Evolutionary conservation across 2,113 vertebrate species (phyloP).

Genomic region (Pluvialis apricaria): DNA sequence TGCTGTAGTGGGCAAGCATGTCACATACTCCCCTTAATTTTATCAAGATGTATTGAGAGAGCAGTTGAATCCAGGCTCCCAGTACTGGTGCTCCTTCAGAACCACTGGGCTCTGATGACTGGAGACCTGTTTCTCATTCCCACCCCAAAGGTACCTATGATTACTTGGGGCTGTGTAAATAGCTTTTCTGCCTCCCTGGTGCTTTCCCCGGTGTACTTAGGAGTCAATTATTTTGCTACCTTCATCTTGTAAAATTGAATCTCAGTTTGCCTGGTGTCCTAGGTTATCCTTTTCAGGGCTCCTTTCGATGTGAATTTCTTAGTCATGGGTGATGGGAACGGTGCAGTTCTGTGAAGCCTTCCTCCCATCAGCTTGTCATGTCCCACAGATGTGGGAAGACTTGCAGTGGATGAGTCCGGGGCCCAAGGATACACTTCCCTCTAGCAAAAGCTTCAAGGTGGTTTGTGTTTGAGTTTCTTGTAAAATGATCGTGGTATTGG

Average conservation of each 20-base stretch:
- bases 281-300: background rate
- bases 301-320: background rate
- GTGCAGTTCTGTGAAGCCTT: background rate
- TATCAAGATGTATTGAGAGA: background rate
- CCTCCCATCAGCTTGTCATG: background rate
- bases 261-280: background rate
- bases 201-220: background rate
- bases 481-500: background rate
- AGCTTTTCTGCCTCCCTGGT: background rate
- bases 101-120: background rate
- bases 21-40: background rate
- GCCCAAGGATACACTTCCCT: background rate
- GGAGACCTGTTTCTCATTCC: background rate
- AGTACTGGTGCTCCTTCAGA: background rate
- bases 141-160: background rate
- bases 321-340: background rate
- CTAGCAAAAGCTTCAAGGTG: background rate
- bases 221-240: background rate
- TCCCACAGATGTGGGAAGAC: background rate
- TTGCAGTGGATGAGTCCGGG: background rate
- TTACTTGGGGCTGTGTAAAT: background rate
- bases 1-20: background rate
- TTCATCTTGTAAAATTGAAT: background rate
- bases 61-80: background rate
- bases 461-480: slow-evolving; percentile 9